These are phyloP conservation scores for Microhierax caerulescens DNA, from an alignment of 2,797 vertebrate species.

Conservation along the genomic window DNA sequence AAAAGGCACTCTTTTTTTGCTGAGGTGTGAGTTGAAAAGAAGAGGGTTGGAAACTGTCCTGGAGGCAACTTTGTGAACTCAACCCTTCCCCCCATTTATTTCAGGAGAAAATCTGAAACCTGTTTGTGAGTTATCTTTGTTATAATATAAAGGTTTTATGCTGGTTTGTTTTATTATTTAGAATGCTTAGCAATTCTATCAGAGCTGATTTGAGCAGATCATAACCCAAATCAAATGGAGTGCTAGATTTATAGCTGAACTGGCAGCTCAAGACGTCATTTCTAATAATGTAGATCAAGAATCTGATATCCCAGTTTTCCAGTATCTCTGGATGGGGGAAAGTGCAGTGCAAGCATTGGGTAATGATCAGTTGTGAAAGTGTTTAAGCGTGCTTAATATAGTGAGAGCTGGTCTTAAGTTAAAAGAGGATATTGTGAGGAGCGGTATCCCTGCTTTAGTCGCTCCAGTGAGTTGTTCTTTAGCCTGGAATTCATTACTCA, in stretches of 20 bases:
- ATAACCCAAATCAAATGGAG: background rate
- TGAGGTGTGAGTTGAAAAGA: background rate
- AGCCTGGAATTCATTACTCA: background rate
- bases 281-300: background rate
- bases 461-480: background rate
- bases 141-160: background rate
- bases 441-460: accelerated
- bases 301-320: background rate
- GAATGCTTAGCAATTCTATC: background rate
- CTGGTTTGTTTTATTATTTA: background rate
- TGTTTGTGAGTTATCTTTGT: background rate
- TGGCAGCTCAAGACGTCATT: background rate
- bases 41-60: background rate
- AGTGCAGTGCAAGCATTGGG: background rate
- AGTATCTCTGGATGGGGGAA: background rate
- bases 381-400: background rate
- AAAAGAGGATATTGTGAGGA: background rate
- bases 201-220: background rate
- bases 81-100: background rate
- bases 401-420: background rate
- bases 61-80: background rate
- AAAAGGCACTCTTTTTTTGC: background rate
- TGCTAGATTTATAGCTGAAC: background rate
- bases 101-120: background rate
- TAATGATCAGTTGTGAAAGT: background rate